Percentiles rank a stretch among this genome's conserved stretches.
phyloP scores from a whole-genome alignment of 1,140 invertebrate species.

The Trichoplusia ni region DNA sequence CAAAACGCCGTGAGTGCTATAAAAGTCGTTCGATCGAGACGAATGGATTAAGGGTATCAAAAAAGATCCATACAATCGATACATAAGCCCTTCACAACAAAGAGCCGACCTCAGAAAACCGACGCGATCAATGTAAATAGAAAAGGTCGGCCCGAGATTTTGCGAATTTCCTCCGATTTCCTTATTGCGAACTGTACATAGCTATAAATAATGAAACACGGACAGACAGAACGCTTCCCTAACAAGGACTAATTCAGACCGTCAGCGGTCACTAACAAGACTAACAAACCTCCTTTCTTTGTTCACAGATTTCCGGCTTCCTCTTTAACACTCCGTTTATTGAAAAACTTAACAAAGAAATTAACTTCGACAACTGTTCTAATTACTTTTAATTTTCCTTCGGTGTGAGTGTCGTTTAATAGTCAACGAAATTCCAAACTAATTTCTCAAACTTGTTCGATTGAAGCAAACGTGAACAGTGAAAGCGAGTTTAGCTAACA shows the following conservation, averaged over 20 bases:
- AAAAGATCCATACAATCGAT: conserved; percentile 18
- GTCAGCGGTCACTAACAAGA: conserved; percentile 51
- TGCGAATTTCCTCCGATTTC: conserved; percentile 7
- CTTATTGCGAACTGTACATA: conserved; percentile 5
- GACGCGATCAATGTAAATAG: conserved; percentile 15
- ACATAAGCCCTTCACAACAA: conserved; percentile 11
- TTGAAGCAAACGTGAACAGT: conserved; percentile 9
- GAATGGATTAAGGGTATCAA: conserved; percentile 13
- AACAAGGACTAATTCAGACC: conserved; percentile 43
- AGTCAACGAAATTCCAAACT: conserved; percentile 32
- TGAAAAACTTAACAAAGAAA: conserved; percentile 27
- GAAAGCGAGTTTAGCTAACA: conserved; percentile 24
- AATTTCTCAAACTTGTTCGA: conserved; percentile 1
- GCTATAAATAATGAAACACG: conserved; percentile 27
- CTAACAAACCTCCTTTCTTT: conserved; percentile 72
- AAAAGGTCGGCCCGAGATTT: conserved; percentile 23
- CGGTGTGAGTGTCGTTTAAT: conserved; percentile 1
- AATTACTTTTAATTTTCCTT: conserved; percentile 16
- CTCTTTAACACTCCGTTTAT: conserved; percentile 42
- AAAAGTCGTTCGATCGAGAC: conserved; percentile 14
- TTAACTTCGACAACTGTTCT: conserved; percentile 25
- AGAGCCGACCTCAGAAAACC: conserved; percentile 1
- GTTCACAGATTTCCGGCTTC: conserved; percentile 66
- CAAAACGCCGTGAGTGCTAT: neutral
- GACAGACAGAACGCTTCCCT: conserved; percentile 7